phyloP scores from a whole-genome alignment of 2,113 vertebrate genomes.

The Corapipo altera region DNA sequence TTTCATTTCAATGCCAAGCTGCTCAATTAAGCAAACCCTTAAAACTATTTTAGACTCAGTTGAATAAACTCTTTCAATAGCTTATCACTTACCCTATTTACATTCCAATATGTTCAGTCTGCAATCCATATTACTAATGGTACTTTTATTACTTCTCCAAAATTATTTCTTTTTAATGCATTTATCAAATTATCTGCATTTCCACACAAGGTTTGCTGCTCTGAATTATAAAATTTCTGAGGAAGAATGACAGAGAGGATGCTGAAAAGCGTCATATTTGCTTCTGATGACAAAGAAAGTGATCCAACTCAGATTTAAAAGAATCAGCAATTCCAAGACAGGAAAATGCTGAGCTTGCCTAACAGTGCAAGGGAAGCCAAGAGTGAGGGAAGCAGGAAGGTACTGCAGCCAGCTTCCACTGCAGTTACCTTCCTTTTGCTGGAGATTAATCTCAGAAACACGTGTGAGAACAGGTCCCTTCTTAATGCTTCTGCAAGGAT shows the following conservation, averaged over 20 bases:
- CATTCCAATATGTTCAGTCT: not conserved
- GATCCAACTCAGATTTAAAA: not conserved
- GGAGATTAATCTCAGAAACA: not conserved
- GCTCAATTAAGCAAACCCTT: not conserved
- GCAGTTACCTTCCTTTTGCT: not conserved
- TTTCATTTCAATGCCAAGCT: not conserved
- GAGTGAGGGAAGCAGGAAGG: not conserved
- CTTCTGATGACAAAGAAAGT: not conserved
- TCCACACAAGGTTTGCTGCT: not conserved
- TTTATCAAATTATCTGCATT: not conserved
- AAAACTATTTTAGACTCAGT: not conserved
- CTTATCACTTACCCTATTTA: not conserved
- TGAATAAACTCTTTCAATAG: not conserved
- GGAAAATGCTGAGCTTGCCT: not conserved
- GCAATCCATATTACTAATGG: not conserved
- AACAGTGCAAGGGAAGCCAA: fast-evolving
- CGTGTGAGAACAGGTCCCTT: not conserved
- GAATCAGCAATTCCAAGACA: not conserved
- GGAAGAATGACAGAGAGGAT: not conserved
- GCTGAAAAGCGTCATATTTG: not conserved
- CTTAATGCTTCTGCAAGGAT: not conserved
- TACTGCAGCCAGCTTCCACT: not conserved
- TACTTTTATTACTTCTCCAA: not conserved
- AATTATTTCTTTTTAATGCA: not conserved
- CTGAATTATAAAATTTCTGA: not conserved